These are phyloP conservation scores for Acrocera orbiculus DNA, from an alignment of 2,888 invertebrate species.

Conservation along the genomic window DNA sequence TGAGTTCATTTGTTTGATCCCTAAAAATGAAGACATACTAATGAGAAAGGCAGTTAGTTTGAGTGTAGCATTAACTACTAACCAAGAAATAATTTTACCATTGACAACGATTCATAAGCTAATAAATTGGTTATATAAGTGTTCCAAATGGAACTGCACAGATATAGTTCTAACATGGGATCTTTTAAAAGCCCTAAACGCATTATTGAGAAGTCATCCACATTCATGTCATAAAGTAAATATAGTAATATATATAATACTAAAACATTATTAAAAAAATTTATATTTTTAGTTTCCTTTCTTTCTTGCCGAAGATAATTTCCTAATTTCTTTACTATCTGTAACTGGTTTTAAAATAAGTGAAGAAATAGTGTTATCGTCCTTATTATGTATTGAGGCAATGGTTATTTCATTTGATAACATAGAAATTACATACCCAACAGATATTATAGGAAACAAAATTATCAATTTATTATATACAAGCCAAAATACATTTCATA, in stretches of 20 bases:
- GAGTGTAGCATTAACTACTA: constrained; percentile 35
- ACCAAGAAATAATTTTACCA: constrained; percentile 35
- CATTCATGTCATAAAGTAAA: constrained; percentile 9
- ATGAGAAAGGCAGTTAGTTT: constrained; percentile 41
- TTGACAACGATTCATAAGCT: constrained; percentile 25
- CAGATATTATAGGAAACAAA: constrained; percentile 9
- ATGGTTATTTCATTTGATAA: not conserved
- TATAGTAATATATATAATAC: not conserved
- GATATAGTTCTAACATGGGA: constrained; percentile 15
- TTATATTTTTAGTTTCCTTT: too few relatives aligned
- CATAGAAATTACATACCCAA: not conserved
- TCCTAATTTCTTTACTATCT: constrained; percentile 11
- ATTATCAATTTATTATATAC: constrained; percentile 11
- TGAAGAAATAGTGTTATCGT: not conserved
- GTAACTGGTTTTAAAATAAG: not conserved
- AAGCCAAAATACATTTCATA: constrained; percentile 10
- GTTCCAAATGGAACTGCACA: constrained; percentile 21
- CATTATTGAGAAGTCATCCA: constrained; percentile 15
- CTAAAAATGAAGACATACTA: constrained; percentile 35
- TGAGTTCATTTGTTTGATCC: constrained; percentile 15
- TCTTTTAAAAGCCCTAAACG: constrained; percentile 13
- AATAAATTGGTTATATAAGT: constrained; percentile 33
- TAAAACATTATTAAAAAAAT: not conserved
- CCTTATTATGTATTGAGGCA: not conserved
- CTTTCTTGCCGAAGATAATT: too few relatives aligned